Base-by-base conservation (phyloP, 1,140 invertebrate species). In the Eurosta solidaginis region DNA sequence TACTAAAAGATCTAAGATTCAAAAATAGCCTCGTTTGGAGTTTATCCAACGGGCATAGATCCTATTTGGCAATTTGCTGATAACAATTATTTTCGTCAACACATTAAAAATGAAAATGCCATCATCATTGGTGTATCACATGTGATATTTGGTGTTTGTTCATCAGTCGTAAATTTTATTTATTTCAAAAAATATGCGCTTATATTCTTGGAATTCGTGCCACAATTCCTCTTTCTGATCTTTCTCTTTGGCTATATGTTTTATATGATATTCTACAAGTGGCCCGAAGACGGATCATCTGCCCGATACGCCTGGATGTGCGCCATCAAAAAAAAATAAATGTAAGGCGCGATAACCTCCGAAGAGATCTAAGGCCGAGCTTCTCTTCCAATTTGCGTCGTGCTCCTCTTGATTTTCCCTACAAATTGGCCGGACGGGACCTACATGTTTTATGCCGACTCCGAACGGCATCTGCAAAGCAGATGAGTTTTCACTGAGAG, bases 41-140 rank as follows among this genome's bases (percentile, higher is more conserved):
- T 54, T 22, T 78, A 78, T 49, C 47, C 52, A 3, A 5, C 44
- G 79, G 97, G 97, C 44, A 85, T 97, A 77, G 96, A 97, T 90
- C 96, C 96, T 44, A 91, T 95, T 78, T 97, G 96, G 96, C 93
- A 97, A 89, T 82, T 96, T 74, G 92, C 97, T 9, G 90, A 93
- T 77, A 99, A 99, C 9, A 75, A 98, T 99, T 81, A 94, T 96
- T 59, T 99, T 98, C 89, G 89, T 97, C 29, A 99, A 99, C 89
- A 97, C 97, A 0, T 97, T 95, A 88, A 99, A 99, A 90, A 99
- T 99, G 98, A 99, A 99, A 87, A 89, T 98, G 42, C 97, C 10
- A 96, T 99, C 78, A 97, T 99, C 79, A 92, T 99, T 84, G 98
- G 97, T 33, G 96, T 99, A 0, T 82, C 93, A 75, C 98, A 99